Evolutionary conservation across 2,888 invertebrate species (phyloP).

Genomic region (Galerucella nymphaeae): DNA sequence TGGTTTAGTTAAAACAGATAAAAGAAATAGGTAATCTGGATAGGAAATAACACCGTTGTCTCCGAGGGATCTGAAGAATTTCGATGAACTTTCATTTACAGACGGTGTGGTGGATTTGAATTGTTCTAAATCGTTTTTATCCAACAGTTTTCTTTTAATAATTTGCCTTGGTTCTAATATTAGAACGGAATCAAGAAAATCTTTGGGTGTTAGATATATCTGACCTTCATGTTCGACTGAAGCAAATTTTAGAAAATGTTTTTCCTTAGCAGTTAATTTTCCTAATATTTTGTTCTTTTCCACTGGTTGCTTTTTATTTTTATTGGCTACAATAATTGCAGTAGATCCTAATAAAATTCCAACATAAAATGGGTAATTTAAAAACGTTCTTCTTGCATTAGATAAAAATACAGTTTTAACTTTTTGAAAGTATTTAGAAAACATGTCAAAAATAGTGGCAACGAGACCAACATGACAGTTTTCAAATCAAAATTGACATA

Average conservation of each 20-base stretch:
- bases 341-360: neutral
- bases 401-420: neutral
- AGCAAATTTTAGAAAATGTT: conserved; percentile 93
- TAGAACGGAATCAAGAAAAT: conserved; percentile 96
- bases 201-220: conserved; percentile 97
- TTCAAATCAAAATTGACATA: no score
- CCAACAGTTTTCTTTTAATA: conserved; percentile 77
- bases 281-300: neutral
- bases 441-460: neutral
- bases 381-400: neutral
- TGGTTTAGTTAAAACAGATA: conserved; percentile 92
- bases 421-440: neutral
- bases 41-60: conserved; percentile 96
- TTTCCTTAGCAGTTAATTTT: conserved; percentile 86
- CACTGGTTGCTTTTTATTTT: neutral
- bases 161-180: conserved; percentile 91
- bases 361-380: neutral
- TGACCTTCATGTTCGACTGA: conserved; percentile 93
- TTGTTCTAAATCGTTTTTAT: conserved; percentile 78
- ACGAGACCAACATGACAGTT: neutral
- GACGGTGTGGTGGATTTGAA: conserved; percentile 82
- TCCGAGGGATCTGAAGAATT: conserved; percentile 87
- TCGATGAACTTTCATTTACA: conserved; percentile 80
- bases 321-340: neutral
- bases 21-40: conserved; percentile 95